Evolutionary conservation across 2,113 vertebrate species (phyloP).

Genomic region (Erpornis zantholeuca): DNA sequence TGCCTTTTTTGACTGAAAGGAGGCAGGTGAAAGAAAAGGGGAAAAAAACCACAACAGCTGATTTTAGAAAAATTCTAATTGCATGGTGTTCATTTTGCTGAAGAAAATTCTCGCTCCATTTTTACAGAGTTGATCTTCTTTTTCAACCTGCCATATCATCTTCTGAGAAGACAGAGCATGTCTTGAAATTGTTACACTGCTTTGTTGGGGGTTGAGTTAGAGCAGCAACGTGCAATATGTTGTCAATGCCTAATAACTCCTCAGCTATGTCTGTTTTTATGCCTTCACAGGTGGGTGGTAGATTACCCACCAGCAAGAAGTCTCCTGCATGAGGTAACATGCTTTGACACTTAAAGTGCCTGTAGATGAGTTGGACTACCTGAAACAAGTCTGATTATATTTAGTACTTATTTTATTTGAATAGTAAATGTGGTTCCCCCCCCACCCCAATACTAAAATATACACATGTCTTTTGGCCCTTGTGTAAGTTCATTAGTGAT

Average conservation of each 20-base stretch:
- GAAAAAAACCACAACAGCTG: rapidly evolving
- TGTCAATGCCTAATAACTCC: background rate
- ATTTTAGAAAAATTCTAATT: background rate
- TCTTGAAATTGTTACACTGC: background rate
- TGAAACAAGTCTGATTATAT: background rate
- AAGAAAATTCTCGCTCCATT: background rate
- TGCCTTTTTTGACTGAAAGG: background rate
- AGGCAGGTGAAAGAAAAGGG: background rate
- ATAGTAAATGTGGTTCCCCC: background rate
- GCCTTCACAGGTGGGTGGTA: background rate
- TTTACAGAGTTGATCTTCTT: background rate
- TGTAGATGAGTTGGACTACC: background rate
- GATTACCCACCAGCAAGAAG: background rate
- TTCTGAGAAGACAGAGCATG: background rate
- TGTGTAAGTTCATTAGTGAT: background rate
- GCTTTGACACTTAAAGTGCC: background rate
- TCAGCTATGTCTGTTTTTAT: background rate
- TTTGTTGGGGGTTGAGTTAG: background rate
- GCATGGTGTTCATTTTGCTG: background rate
- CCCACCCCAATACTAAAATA: background rate
- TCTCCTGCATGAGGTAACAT: background rate
- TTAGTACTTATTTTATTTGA: background rate
- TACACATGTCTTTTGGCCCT: background rate
- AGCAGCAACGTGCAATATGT: background rate
- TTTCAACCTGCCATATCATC: background rate